Percentiles rank a stretch among this genome's conserved stretches.
phyloP scores from a whole-genome alignment of 2,888 invertebrate genomes.

The Diloba caeruleocephala region DNA sequence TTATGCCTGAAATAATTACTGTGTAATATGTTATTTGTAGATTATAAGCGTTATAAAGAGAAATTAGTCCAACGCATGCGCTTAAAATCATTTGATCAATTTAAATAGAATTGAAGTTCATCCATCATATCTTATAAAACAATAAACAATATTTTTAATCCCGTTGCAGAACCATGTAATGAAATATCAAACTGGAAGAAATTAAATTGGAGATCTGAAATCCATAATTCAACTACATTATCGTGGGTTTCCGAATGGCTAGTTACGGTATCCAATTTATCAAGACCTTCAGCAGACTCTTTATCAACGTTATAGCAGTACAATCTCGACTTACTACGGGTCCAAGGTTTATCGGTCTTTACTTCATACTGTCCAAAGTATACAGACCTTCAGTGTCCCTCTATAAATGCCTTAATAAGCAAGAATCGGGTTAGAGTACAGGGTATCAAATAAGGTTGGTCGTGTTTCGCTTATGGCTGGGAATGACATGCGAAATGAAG shows the following conservation, averaged over 20 bases:
- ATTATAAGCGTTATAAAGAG: no score
- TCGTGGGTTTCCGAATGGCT: conserved; percentile 80
- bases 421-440: conserved; percentile 29
- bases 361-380: conserved; percentile 57
- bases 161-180: conserved; percentile 24
- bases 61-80: no score
- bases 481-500: conserved; percentile 75
- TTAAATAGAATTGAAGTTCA: no score
- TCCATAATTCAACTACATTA: conserved; percentile 79
- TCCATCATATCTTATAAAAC: conserved; percentile 2
- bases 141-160: conserved; percentile 15
- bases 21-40: no score
- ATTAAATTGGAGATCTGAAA: conserved; percentile 65
- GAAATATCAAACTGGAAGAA: conserved; percentile 50
- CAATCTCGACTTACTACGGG: conserved; percentile 44
- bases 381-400: conserved; percentile 55
- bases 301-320: conserved; percentile 29
- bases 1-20: no score
- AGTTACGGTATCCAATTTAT: conserved; percentile 63
- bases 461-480: conserved; percentile 57
- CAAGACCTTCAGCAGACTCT: conserved; percentile 56
- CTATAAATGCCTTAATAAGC: conserved; percentile 39
- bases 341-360: conserved; percentile 55
- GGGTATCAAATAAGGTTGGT: conserved; percentile 60
- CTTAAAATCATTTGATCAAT: no score